Conservation (phyloP, 2,113 vertebrate genomes). For the Atrichornis clamosus region DNA sequence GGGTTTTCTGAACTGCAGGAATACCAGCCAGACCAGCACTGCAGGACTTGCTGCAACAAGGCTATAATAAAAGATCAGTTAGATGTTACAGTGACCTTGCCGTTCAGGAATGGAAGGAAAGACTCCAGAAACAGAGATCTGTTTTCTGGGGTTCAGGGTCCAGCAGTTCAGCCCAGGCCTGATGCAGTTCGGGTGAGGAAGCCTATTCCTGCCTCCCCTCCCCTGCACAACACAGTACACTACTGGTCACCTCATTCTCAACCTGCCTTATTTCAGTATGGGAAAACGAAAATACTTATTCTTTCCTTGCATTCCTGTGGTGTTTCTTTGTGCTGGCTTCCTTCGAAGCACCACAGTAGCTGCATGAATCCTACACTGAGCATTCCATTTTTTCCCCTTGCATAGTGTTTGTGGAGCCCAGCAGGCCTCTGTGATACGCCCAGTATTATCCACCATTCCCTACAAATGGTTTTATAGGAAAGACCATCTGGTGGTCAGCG, state of each 20-base stretch:
- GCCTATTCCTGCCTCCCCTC: background rate
- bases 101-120: background rate
- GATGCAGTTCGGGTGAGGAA: background rate
- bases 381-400: accelerated
- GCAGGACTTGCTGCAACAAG: background rate
- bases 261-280: background rate
- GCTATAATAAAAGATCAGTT: background rate
- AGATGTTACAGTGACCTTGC: background rate
- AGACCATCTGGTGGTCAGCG: background rate
- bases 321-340: background rate
- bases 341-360: background rate
- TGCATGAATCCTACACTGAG: background rate
- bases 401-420: background rate
- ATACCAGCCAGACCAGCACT: background rate
- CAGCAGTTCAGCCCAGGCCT: background rate
- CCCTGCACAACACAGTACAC: background rate
- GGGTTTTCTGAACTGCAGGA: background rate
- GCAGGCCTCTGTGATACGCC: background rate
- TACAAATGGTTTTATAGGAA: background rate
- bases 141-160: background rate
- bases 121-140: background rate
- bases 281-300: background rate
- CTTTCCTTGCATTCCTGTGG: background rate
- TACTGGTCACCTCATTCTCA: background rate
- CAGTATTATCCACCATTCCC: background rate